phyloP scores from a whole-genome alignment of 2,888 invertebrate species.

The Lobophora halterata region DNA sequence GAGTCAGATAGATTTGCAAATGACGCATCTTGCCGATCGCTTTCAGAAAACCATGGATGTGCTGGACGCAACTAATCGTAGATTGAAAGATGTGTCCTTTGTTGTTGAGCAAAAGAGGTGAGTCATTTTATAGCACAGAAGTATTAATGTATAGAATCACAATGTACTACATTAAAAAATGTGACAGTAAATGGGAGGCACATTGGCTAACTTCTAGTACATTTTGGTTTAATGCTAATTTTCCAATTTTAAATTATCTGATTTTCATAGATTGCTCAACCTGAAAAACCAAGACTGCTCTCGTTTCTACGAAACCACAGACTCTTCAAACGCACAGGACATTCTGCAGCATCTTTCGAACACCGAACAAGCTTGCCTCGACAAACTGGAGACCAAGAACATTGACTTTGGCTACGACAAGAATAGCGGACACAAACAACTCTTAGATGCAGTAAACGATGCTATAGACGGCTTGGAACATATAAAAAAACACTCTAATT shows the following conservation, averaged over 20 bases:
- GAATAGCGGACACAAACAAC: conserved; percentile 56
- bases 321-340: conserved; percentile 43
- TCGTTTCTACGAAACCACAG: conserved; percentile 50
- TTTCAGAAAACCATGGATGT: conserved; percentile 67
- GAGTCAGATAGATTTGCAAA: conserved; percentile 64
- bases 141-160: no score
- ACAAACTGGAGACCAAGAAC: conserved; percentile 58
- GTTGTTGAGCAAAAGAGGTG: conserved; percentile 70
- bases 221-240: not conserved
- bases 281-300: conserved; percentile 50
- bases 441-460: conserved; percentile 65
- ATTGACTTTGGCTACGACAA: conserved; percentile 65
- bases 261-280: conserved; percentile 49
- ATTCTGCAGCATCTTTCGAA: conserved; percentile 42
- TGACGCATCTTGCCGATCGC: conserved; percentile 65
- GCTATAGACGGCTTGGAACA: conserved; percentile 61
- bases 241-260: not conserved
- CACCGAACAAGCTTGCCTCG: conserved; percentile 50
- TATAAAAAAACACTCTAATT: conserved; percentile 61
- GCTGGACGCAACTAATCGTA: conserved; percentile 65
- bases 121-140: no score
- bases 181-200: no score
- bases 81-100: conserved; percentile 71
- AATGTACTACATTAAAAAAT: no score
- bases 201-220: no score